Evolutionary conservation across 53 echinoderm and acorn worm genomes (phyloP), one percentile per base, ranked within the genome.

Genomic region (Hippasteria phrygiana): DNA sequence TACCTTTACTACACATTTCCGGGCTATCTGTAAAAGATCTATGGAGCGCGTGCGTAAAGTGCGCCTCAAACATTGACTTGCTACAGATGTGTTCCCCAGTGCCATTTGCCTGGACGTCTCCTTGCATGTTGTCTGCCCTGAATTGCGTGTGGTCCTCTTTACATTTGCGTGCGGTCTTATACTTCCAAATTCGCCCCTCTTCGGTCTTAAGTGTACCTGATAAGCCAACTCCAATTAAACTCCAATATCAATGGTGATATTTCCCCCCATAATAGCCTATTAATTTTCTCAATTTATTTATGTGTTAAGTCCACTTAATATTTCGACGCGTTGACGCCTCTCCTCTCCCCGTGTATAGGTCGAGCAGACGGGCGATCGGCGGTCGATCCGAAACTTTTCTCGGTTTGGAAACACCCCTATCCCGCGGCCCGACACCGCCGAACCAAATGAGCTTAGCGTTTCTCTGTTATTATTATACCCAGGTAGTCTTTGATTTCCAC

Each of bases 221-320:
- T 35, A 73, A 73, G 73, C 37, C 53, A 53, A 51, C 32, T 5
- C 53, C 43, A 48, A 51, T 51, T 16, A 50, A 48, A 76, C 46
- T 31, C 45, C 83, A 83, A 64, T 63, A 28, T 42, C 65, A 42
- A 20, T 66, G 43, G 65, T 46, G 28, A 82, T 82, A 82, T 66
- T 82, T 73, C 41, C 36, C n/a, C 28, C 29, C 36, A n/a, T 82
- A 65, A 82, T 66, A 82, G 64, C 42, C 85, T 85, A 69, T 85
- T 85, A 48, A 71, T 85, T 85, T 53, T 85, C 85, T 71, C 85
- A 85, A 85, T 85, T 71, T 85, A 85, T 85, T 85, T 69, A 85
- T 85, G 85, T 85, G 85, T 85, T 65, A 85, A 85, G 64, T 85
- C 85, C 85, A 85, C 85, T 85, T 85, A 85, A 85, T 48, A 85